Base-by-base conservation (phyloP, 2,888 invertebrate genomes). In the Tipula confusa region DNA sequence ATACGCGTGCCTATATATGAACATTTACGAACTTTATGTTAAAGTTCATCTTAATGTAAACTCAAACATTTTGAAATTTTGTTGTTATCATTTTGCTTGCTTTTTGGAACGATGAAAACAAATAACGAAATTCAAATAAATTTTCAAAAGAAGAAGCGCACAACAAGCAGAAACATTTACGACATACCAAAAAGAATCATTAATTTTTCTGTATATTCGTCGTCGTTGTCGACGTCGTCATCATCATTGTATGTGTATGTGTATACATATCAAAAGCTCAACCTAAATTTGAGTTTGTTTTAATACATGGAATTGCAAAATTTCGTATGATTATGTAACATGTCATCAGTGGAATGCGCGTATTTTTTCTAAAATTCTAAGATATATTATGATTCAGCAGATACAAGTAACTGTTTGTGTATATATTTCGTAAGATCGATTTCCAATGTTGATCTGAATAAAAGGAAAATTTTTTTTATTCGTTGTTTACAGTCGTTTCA, bases 101-200 rank as follows among this genome's bases (percentile, higher is more conserved):
- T n/a, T n/a, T n/a, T n/a, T n/a, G n/a, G n/a, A n/a, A n/a, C 24
- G 24, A 24, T 24, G 64, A 64, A 64, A 64, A 24, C 64, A 64
- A 64, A 64, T 64, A 64, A 64, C 64, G 64, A 64, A 64, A 64
- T 64, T 64, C 18, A 64, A 64, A 64, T 18, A 64, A 64, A 64
- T 64, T 64, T 64, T 1, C 9, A 7, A 9, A 9, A 18, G 9
- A 64, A 64, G 64, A 43, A 64, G 24, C 64, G 24, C 64, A 64
- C 64, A 64, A 24, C 64, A 64, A 64, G 64, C 64, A 64, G 7
- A 64, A 64, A 64, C 64, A 64, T 64, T 64, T 24, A 64, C 24
- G 64, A 64, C 24, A 24, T 64, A 64, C 64, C 18, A 64, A 64
- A 6, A 64, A 64, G 64, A 64, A 64, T 64, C 64, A 64, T 64